Percentiles rank a stretch among this genome's conserved stretches.
phyloP scores from a whole-genome alignment of 1,140 invertebrate species.

The Drosophila elegans region DNA sequence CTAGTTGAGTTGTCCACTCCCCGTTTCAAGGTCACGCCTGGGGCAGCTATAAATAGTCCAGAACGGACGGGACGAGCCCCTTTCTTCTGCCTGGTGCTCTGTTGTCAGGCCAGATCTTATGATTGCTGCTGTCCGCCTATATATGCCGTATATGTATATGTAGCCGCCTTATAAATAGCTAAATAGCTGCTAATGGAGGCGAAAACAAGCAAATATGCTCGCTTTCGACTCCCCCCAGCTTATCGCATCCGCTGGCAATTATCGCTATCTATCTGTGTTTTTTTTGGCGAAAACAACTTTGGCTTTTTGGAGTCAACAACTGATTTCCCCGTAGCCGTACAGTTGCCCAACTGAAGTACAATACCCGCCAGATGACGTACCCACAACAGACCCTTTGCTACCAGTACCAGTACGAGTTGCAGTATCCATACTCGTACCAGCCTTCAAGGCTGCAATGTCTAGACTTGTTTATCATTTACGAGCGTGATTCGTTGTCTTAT shows the following conservation, averaged over 20 bases:
- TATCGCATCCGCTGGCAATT: constrained; percentile 77
- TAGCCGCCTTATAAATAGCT: constrained; percentile 48
- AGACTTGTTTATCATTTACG: constrained; percentile 44
- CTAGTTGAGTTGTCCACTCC: background rate
- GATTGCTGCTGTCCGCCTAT: constrained; percentile 19
- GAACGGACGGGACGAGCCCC: constrained; percentile 57
- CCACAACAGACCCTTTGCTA: constrained; percentile 20
- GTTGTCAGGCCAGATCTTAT: constrained; percentile 66
- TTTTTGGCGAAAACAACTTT: constrained; percentile 64
- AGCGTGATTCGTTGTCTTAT: constrained; percentile 63
- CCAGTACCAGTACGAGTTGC: background rate
- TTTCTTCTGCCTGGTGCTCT: constrained; percentile 49
- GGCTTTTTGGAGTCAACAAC: constrained; percentile 47
- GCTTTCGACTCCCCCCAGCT: constrained; percentile 47
- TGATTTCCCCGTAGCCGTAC: constrained; percentile 45
- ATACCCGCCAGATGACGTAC: constrained; percentile 27
- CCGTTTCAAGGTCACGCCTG: constrained; percentile 37
- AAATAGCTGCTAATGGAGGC: constrained; percentile 44
- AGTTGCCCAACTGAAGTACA: constrained; percentile 39
- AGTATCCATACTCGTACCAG: constrained; percentile 10
- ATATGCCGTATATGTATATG: constrained; percentile 20
- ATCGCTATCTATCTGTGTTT: constrained; percentile 68
- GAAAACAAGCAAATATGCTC: constrained; percentile 29
- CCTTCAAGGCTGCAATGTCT: constrained; percentile 35
- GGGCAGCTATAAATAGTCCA: constrained; percentile 47